A percentile compares a stretch with the other conserved stretches of the same genome.
phyloP scores from a whole-genome alignment of 2,113 vertebrate genomes.

The Cyanoramphus novaezelandiae region DNA sequence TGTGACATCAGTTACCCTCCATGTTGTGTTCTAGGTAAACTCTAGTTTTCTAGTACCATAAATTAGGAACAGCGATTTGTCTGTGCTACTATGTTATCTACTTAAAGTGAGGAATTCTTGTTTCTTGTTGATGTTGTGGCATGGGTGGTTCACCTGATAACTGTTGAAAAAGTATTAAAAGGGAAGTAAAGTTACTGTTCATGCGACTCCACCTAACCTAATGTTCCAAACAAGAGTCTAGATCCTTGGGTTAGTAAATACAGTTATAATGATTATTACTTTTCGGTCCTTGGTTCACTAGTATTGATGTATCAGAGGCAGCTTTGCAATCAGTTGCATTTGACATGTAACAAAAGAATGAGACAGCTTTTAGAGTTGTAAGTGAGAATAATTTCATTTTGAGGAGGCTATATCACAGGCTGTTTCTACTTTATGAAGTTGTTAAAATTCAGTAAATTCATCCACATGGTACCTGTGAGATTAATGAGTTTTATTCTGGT shows the following conservation, averaged over 20 bases:
- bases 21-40: not conserved
- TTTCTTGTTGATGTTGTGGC: not conserved
- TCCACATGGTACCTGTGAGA: not conserved
- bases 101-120: not conserved
- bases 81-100: not conserved
- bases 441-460: not conserved
- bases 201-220: not conserved
- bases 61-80: not conserved
- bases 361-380: not conserved
- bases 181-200: not conserved
- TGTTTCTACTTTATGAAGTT: not conserved
- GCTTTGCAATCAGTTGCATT: not conserved
- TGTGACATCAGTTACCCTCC: not conserved
- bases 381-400: not conserved
- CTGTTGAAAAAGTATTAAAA: not conserved
- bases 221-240: not conserved
- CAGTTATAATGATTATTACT: not conserved
- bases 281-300: not conserved
- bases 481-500: not conserved
- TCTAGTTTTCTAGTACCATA: not conserved
- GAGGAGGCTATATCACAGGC: not conserved
- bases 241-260: not conserved
- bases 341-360: not conserved
- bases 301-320: not conserved
- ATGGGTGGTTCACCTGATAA: not conserved